Percentiles rank a stretch among this genome's conserved stretches.
These are phyloP conservation scores for Petrophora chlorosata DNA, from an alignment of 2,888 invertebrate species.

Conservation along the genomic window DNA sequence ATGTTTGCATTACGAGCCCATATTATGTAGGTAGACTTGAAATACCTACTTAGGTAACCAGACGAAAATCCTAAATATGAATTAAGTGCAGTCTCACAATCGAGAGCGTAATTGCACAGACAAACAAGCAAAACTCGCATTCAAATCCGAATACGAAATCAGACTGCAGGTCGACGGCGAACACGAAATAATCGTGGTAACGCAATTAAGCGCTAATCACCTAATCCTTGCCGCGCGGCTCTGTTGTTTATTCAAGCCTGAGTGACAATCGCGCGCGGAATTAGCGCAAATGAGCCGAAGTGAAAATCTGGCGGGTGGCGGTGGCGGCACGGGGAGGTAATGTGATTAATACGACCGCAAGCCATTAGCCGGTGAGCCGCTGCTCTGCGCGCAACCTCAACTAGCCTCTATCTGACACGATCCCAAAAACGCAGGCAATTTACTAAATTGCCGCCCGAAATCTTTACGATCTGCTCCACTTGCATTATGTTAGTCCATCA, in stretches of 20 bases:
- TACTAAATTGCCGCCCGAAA: constrained; percentile 16
- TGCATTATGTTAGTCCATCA: constrained; percentile 19
- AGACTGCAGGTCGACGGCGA: constrained; percentile 72
- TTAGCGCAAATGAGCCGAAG: constrained; percentile 83
- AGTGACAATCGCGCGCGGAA: constrained; percentile 83
- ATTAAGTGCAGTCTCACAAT: constrained; percentile 38
- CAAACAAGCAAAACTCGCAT: constrained; percentile 63
- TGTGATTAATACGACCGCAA: constrained; percentile 78
- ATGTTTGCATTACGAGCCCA: no score
- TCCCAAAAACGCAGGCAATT: constrained; percentile 24
- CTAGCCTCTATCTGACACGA: constrained; percentile 20
- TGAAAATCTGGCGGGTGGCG: constrained; percentile 78
- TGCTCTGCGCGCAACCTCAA: constrained; percentile 29
- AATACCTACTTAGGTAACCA: constrained; percentile 11
- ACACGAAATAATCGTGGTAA: constrained; percentile 81
- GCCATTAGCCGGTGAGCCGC: constrained; percentile 63
- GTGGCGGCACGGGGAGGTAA: constrained; percentile 50
- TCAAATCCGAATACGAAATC: constrained; percentile 76
- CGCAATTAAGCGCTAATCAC: constrained; percentile 82
- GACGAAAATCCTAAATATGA: constrained; percentile 32
- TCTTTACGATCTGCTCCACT: constrained; percentile 10
- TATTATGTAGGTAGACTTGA: constrained; percentile 9
- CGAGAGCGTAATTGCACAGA: constrained; percentile 38
- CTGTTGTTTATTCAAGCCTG: constrained; percentile 83
- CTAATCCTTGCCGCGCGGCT: constrained; percentile 80